Evolutionary conservation across 2,113 vertebrate species (phyloP), one percentile per base, ranked within the genome.

Genomic region (Naja naja): DNA sequence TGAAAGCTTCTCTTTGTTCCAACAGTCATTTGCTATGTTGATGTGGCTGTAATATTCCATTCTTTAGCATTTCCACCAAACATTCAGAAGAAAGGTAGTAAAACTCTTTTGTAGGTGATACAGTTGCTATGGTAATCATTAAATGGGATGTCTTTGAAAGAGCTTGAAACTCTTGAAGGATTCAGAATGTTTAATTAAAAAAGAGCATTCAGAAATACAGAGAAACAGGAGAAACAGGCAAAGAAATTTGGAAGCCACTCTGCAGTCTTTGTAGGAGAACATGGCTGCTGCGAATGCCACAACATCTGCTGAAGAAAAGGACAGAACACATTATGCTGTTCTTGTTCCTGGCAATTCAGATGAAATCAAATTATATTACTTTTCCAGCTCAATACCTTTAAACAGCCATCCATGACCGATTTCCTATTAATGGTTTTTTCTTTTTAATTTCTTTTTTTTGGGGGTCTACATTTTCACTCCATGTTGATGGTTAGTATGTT

Each of bases 21-120:
- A n/a, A 90, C 56, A 89, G 0, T 0, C 34, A 58, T 89, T 93
- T 60, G 54, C 74, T 91, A 43, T 54, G 18, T 87, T 58, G 58
- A 45, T 64, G 11, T 4, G 3, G 14, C 11, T n/a, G 87, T 2
- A 3, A 12, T 3, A 2, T 81, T 92, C 3, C 7, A 54, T 85
- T 27, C 47, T 74, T 88, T 47, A n/a, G 3, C 88, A 43, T 12
- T 85, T 54, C 3, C 16, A 43, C 47, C 74, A 23, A 53, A 27
- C 39, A 45, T 0, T 58, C 0, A 0, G 0, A 0, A 69, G 45
- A 89, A 39, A 69, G 45, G 81, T 11, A 9, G 0, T 6, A 93
- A 45, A 47, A 11, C 5, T 14, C 47, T n/a, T 5, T 3, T 12
- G 55, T 30, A 1, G 0, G 0, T 3, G 22, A 4, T 85, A 18